Conservation (phyloP, 2,888 invertebrate species). For the Apamea sordens region DNA sequence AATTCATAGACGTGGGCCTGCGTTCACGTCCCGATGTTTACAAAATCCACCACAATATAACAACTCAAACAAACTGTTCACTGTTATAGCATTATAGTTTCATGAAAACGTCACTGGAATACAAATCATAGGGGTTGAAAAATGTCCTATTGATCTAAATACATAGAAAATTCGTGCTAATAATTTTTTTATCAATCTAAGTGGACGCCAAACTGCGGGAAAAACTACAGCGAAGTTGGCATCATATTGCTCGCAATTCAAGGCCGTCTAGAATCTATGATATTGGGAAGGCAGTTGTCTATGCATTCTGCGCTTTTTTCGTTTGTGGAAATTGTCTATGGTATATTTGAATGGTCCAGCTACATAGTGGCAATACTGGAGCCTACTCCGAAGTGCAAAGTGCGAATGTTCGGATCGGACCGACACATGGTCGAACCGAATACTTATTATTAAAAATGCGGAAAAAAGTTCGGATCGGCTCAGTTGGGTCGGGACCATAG, state of each 20-base stretch:
- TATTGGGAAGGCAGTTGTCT: conserved; percentile 68
- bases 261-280: conserved; percentile 80
- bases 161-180: conserved; percentile 84
- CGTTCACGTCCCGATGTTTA: conserved; percentile 89
- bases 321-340: conserved; percentile 46
- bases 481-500: too few relatives aligned
- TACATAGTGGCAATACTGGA: too few relatives aligned
- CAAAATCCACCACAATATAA: conserved; percentile 84
- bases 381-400: too few relatives aligned
- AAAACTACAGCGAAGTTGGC: conserved; percentile 89
- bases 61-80: conserved; percentile 80
- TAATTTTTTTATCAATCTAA: conserved; percentile 84
- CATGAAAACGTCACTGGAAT: conserved; percentile 80
- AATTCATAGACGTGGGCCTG: conserved; percentile 90
- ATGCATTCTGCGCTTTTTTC: conserved; percentile 64
- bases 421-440: too few relatives aligned
- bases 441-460: too few relatives aligned
- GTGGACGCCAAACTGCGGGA: conserved; percentile 90
- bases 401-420: too few relatives aligned
- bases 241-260: conserved; percentile 76
- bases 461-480: too few relatives aligned
- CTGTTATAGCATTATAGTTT: conserved; percentile 82
- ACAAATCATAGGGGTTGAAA: conserved; percentile 75
- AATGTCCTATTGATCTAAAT: conserved; percentile 83
- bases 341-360: not conserved